These are phyloP conservation scores for Notodonta ziczac DNA, from an alignment of 2,888 invertebrate genomes.

Conservation along the genomic window DNA sequence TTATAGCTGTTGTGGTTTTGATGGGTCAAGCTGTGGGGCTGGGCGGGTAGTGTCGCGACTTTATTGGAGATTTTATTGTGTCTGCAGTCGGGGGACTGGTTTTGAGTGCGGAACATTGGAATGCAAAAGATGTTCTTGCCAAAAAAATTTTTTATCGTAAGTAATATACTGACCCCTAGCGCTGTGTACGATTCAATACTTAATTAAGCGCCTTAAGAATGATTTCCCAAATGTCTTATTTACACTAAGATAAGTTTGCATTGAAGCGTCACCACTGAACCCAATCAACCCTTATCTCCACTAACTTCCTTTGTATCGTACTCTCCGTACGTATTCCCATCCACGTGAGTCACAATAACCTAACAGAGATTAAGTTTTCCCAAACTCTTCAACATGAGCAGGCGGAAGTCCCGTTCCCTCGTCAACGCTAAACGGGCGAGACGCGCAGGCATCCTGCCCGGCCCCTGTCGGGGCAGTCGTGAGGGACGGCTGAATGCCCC, in stretches of 20 bases:
- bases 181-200: no score
- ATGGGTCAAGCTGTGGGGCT: slow-evolving; percentile 3
- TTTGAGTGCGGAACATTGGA: background rate
- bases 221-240: no score
- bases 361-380: background rate
- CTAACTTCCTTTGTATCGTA: no score
- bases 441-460: slow-evolving; percentile 1
- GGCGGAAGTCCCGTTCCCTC: background rate
- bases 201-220: no score
- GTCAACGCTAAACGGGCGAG: background rate
- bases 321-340: no score
- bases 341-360: no score
- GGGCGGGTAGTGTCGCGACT: background rate
- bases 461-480: background rate
- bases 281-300: no score
- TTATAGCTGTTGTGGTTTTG: slow-evolving; percentile 11
- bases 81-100: background rate
- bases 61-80: slow-evolving; percentile 3
- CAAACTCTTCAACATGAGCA: background rate
- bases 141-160: background rate
- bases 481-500: slow-evolving; percentile 6
- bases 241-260: no score
- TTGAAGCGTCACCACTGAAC: no score
- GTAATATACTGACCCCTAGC: background rate
- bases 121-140: background rate